Percentiles rank a stretch among this genome's conserved stretches.
Conservation (phyloP, 1,140 invertebrate genomes). For the Brachionus sp. region DNA sequence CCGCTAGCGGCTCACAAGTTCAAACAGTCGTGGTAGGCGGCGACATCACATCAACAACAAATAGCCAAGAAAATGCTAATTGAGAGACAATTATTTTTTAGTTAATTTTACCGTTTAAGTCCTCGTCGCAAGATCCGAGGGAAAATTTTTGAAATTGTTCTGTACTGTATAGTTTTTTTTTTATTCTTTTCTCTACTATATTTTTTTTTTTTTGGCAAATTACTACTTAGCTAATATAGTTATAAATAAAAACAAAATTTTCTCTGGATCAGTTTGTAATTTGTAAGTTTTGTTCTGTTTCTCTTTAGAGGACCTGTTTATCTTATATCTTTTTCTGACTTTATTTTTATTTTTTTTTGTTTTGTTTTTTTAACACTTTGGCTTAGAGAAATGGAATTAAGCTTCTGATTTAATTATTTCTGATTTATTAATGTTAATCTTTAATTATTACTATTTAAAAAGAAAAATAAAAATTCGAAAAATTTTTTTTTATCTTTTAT, state of each 20-base stretch:
- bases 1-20: neutral
- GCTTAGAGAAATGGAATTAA: constrained; percentile 22
- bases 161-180: constrained; percentile 23
- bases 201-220: neutral
- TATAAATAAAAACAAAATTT: neutral
- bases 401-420: constrained; percentile 9
- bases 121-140: constrained; percentile 9
- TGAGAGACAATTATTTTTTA: constrained; percentile 17
- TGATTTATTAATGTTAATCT: constrained; percentile 11
- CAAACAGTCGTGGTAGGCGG: neutral
- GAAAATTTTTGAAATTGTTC: neutral
- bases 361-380: neutral
- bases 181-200: neutral
- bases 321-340: neutral
- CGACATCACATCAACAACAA: neutral
- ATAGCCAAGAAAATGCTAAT: neutral
- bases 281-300: neutral
- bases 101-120: constrained; percentile 17
- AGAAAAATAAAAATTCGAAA: neutral
- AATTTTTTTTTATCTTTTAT: neutral
- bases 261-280: constrained; percentile 10
- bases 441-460: constrained; percentile 2
- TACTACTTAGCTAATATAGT: neutral
- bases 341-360: neutral
- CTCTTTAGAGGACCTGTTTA: neutral